These are phyloP conservation scores for Perca schrenkii DNA, from an alignment of 2,113 vertebrate species.

Conservation along the genomic window DNA sequence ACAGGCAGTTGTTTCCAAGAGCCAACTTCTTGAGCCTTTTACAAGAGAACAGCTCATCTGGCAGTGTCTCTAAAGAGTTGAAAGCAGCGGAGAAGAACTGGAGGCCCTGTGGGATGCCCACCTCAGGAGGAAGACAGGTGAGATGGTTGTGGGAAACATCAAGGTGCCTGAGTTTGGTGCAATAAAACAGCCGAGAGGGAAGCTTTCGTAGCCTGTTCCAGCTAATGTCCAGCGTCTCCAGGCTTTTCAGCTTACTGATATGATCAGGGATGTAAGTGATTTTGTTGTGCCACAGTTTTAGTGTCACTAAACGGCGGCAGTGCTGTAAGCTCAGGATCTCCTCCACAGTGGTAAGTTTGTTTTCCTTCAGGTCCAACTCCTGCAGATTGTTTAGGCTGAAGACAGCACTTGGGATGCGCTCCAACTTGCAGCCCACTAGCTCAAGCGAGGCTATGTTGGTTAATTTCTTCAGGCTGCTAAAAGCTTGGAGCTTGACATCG, in stretches of 20 bases:
- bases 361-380: slow-evolving; percentile 90
- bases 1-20: slow-evolving; percentile 86
- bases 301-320: slow-evolving; percentile 86
- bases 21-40: slow-evolving; percentile 86
- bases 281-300: slow-evolving; percentile 91
- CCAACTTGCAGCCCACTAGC: slow-evolving; percentile 87
- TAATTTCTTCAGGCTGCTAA: slow-evolving; percentile 90
- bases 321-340: slow-evolving; percentile 94
- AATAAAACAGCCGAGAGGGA: slow-evolving; percentile 87
- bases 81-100: slow-evolving; percentile 86
- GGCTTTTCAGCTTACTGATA: slow-evolving; percentile 85
- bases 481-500: slow-evolving; percentile 84
- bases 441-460: slow-evolving; percentile 83
- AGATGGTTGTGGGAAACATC: slow-evolving; percentile 91
- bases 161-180: slow-evolving; percentile 87
- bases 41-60: slow-evolving; percentile 90
- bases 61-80: slow-evolving; percentile 88
- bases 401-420: slow-evolving; percentile 90
- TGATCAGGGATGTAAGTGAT: slow-evolving; percentile 90
- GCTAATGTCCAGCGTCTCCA: slow-evolving; percentile 89
- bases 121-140: slow-evolving; percentile 84
- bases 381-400: slow-evolving; percentile 89
- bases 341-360: slow-evolving; percentile 89
- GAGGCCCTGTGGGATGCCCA: slow-evolving; percentile 87
- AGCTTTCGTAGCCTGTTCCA: slow-evolving; percentile 89